phyloP scores from a whole-genome alignment of 2,113 vertebrate genomes.

The Coracopsis vasa region DNA sequence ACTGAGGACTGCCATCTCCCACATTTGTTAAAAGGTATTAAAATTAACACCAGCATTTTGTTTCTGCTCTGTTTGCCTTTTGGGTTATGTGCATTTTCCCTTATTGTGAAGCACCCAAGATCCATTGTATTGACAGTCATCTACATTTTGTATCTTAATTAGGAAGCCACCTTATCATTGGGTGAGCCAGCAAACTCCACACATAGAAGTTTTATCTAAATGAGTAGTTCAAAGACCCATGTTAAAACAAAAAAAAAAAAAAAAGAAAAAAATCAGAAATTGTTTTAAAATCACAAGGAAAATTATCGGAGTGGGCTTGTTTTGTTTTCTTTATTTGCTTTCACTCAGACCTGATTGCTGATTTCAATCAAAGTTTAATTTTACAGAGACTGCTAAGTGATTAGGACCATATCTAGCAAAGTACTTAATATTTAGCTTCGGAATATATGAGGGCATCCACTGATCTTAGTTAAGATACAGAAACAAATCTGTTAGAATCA shows the following conservation, averaged over 20 bases:
- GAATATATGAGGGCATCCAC: not conserved
- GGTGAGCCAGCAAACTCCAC: not conserved
- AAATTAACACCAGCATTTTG: not conserved
- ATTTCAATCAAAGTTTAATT: not conserved
- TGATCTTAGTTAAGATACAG: not conserved
- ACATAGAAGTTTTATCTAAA: not conserved
- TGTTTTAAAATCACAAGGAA: not conserved
- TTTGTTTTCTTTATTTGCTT: not conserved
- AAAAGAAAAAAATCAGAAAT: rapidly evolving
- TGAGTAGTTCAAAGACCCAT: not conserved
- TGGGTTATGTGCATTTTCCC: not conserved
- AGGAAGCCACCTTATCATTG: not conserved
- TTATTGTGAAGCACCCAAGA: not conserved
- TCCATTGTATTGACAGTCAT: not conserved
- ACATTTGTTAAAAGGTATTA: not conserved
- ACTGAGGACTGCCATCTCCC: not conserved
- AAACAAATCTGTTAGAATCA: not conserved
- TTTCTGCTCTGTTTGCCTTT: not conserved
- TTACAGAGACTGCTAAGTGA: not conserved
- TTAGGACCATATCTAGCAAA: not conserved
- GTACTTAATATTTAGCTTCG: not conserved
- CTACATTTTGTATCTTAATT: not conserved
- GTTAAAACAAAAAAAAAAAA: rapidly evolving
- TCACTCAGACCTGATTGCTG: not conserved
- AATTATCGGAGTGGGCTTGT: not conserved